Percentiles rank a stretch among this genome's conserved stretches.
These are phyloP conservation scores for Onychostoma macrolepis DNA, from an alignment of 2,113 vertebrate genomes.

Conservation along the genomic window DNA sequence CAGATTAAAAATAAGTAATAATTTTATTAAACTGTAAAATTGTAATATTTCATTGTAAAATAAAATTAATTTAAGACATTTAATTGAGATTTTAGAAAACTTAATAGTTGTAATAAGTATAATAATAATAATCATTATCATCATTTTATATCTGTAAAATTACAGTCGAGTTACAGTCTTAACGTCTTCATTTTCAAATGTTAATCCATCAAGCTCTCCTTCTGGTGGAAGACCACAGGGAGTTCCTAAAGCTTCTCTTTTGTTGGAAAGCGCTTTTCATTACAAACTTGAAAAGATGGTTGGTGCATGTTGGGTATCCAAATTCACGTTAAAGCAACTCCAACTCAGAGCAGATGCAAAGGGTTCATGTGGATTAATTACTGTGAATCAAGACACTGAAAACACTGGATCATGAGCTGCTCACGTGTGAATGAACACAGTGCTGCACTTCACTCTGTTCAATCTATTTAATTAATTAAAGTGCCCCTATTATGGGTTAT, in stretches of 20 bases:
- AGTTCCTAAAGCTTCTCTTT: too few relatives aligned
- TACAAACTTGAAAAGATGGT: not conserved
- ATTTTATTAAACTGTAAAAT: not conserved
- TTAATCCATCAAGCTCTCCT: not conserved
- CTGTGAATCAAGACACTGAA: too few relatives aligned
- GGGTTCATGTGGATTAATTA: not conserved
- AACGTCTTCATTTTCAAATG: not conserved
- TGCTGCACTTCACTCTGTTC: not conserved
- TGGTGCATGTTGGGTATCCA: not conserved
- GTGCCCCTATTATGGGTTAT: too few relatives aligned
- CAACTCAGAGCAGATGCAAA: too few relatives aligned
- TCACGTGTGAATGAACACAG: too few relatives aligned
- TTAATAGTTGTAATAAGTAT: too few relatives aligned
- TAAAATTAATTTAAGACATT: not conserved
- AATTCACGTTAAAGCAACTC: too few relatives aligned
- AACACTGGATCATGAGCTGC: too few relatives aligned
- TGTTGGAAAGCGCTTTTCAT: not conserved
- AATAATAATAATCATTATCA: not conserved
- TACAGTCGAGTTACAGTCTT: not conserved
- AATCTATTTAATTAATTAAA: not conserved
- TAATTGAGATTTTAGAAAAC: not conserved
- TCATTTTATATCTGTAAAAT: not conserved
- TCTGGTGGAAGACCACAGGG: not conserved
- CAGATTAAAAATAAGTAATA: too few relatives aligned
- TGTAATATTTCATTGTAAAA: not conserved